Evolutionary conservation across 2,113 vertebrate species (phyloP).

Genomic region (Probosciger aterrimus): DNA sequence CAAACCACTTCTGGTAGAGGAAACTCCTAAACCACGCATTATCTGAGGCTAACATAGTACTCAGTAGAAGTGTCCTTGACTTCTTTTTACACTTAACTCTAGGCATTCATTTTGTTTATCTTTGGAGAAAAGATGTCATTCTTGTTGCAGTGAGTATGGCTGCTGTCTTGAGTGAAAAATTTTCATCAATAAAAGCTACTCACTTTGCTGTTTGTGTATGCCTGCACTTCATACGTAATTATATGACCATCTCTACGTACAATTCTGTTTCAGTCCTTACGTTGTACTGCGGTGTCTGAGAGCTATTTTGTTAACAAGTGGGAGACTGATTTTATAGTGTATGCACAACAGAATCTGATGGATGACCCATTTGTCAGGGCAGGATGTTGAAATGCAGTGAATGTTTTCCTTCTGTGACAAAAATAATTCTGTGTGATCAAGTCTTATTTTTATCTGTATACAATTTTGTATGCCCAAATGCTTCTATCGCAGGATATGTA

Average conservation of each 20-base stretch:
- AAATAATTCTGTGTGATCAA: background rate
- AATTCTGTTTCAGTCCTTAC: background rate
- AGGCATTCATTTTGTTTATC: background rate
- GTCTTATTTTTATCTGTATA: background rate
- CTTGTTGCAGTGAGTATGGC: background rate
- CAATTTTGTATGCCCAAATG: background rate
- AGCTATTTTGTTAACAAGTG: background rate
- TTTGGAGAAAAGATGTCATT: background rate
- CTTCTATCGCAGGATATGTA: background rate
- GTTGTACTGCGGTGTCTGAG: background rate
- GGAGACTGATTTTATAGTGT: background rate
- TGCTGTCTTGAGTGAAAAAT: background rate
- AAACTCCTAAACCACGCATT: background rate
- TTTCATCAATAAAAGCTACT: background rate
- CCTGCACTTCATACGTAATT: background rate
- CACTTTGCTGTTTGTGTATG: background rate
- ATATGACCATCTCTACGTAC: background rate
- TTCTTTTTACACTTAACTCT: background rate
- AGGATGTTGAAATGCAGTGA: background rate
- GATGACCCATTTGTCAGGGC: background rate
- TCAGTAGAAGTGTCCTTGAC: background rate
- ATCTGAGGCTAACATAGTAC: background rate
- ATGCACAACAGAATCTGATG: background rate
- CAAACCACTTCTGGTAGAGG: background rate
- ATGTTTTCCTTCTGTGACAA: background rate